Percentiles rank a stretch among this genome's conserved stretches.
Evolutionary conservation across 1,140 invertebrate species (phyloP).

Genomic region (Solen grandis): DNA sequence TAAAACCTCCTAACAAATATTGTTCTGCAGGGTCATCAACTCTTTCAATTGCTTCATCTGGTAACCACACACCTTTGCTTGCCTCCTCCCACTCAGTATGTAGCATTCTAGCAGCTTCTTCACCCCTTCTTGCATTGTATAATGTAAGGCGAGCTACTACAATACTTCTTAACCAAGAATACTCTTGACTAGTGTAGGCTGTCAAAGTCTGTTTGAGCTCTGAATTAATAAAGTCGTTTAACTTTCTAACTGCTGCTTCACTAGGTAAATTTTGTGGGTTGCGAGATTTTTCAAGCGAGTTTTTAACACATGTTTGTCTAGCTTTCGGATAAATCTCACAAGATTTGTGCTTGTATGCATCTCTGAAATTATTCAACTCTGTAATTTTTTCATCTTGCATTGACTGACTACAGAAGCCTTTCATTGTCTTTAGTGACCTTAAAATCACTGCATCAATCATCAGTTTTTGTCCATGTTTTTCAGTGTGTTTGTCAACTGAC

Average conservation of each 20-base stretch:
- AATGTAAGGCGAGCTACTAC: constrained; percentile 49
- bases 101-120: constrained; percentile 45
- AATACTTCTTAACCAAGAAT: constrained; percentile 37
- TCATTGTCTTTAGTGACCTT: too few relatives aligned
- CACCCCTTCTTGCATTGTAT: constrained; percentile 56
- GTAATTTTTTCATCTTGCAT: too few relatives aligned
- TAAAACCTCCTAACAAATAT: constrained; percentile 47
- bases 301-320: too few relatives aligned
- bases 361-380: too few relatives aligned
- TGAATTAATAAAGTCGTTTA: constrained; percentile 28
- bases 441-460: too few relatives aligned
- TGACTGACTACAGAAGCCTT: too few relatives aligned
- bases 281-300: constrained; percentile 47
- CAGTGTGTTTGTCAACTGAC: too few relatives aligned
- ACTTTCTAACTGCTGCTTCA: constrained; percentile 13
- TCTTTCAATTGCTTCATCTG: constrained; percentile 31
- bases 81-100: constrained; percentile 47
- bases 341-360: too few relatives aligned
- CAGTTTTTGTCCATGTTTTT: too few relatives aligned
- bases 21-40: constrained; percentile 56
- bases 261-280: constrained; percentile 28
- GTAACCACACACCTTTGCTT: constrained; percentile 32
- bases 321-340: too few relatives aligned
- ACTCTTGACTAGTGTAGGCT: constrained; percentile 32
- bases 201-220: constrained; percentile 15